Evolutionary conservation across 2,797 vertebrate species (phyloP).

Genomic region (Silurus lanzhouensis): DNA sequence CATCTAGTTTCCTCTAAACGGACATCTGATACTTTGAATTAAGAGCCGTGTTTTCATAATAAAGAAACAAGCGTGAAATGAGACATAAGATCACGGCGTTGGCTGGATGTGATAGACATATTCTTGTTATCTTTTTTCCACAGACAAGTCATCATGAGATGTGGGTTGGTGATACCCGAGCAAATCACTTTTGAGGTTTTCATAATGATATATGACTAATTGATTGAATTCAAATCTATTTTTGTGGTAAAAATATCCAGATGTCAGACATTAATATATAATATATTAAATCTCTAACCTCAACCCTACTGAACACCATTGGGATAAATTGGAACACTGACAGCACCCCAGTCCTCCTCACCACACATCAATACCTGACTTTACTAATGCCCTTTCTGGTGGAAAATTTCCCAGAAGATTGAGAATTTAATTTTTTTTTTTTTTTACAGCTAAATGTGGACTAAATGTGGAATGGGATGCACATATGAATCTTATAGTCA

Average conservation of each 20-base stretch:
- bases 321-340: too few relatives aligned
- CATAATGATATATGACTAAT: background rate
- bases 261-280: too few relatives aligned
- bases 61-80: background rate
- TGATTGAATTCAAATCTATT: background rate
- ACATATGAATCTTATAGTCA: too few relatives aligned
- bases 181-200: background rate
- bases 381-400: too few relatives aligned
- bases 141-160: background rate
- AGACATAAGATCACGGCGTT: background rate
- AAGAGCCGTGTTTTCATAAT: background rate
- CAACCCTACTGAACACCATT: too few relatives aligned
- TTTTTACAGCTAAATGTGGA: too few relatives aligned
- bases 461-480: too few relatives aligned
- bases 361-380: too few relatives aligned
- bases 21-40: conserved; percentile 4
- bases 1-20: background rate
- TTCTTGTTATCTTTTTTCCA: conserved; percentile 13
- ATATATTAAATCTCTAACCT: too few relatives aligned
- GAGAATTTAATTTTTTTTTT: too few relatives aligned
- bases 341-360: too few relatives aligned
- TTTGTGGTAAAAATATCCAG: background rate
- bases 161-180: background rate
- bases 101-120: conserved; percentile 5
- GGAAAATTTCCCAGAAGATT: too few relatives aligned